Evolutionary conservation across 2,797 vertebrate species (phyloP).

Genomic region (Tympanoctomys barrerae): DNA sequence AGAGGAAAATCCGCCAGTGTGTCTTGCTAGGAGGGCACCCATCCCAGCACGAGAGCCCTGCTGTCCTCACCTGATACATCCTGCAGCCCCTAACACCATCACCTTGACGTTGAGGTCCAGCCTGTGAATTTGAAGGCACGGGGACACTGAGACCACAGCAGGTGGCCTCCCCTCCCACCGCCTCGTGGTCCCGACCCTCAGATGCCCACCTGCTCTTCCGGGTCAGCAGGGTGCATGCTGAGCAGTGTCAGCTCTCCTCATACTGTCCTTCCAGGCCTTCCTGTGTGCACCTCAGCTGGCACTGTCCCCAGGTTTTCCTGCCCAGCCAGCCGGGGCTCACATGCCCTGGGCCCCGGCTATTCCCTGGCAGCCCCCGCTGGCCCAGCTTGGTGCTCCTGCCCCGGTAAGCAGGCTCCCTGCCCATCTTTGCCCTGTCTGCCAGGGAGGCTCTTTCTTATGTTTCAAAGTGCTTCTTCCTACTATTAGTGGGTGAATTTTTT

Average conservation of each 20-base stretch:
- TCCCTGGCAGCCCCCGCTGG: not conserved
- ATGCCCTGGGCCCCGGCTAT: rapidly evolving
- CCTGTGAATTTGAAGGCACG: not conserved
- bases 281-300: too few relatives aligned
- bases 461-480: not conserved
- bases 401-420: not conserved
- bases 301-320: too few relatives aligned
- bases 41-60: too few relatives aligned
- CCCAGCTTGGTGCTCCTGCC: not conserved
- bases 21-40: too few relatives aligned
- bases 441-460: too few relatives aligned
- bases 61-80: too few relatives aligned
- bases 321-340: not conserved
- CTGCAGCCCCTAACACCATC: too few relatives aligned
- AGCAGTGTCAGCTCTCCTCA: not conserved
- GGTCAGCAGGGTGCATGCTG: not conserved
- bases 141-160: not conserved
- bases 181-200: not conserved
- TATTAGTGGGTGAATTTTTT: not conserved
- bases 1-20: not conserved
- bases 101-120: not conserved
- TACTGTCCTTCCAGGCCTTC: not conserved
- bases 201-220: not conserved
- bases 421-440: not conserved
- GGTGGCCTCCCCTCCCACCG: not conserved